Conservation (phyloP, 2,888 invertebrate species). For the Rotaria macrura region DNA sequence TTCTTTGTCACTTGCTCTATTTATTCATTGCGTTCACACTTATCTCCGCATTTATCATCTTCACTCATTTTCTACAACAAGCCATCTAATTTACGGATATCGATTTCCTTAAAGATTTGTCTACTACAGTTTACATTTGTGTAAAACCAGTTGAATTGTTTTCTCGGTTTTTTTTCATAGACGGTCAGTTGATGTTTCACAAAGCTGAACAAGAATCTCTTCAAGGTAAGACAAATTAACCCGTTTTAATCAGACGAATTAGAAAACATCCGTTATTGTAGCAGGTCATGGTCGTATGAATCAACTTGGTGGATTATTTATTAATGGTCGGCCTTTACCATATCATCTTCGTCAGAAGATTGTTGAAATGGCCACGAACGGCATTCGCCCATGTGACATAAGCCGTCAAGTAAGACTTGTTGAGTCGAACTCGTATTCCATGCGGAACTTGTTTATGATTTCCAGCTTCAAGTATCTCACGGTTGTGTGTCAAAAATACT, state of each 20-base stretch:
- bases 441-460: neutral
- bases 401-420: constrained; percentile 63
- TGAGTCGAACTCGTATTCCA: neutral
- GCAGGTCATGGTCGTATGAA: constrained; percentile 71
- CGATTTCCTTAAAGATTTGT: neutral
- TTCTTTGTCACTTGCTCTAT: neutral
- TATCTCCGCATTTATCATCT: neutral
- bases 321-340: constrained; percentile 91
- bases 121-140: neutral
- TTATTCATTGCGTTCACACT: neutral
- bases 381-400: constrained; percentile 86
- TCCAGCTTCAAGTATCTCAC: neutral
- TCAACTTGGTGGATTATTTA: constrained; percentile 90
- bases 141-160: too few relatives aligned
- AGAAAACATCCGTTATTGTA: too few relatives aligned
- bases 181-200: neutral
- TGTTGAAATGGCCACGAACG: constrained; percentile 86
- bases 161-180: too few relatives aligned
- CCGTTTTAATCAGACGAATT: too few relatives aligned
- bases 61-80: neutral
- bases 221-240: neutral
- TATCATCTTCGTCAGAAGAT: constrained; percentile 86
- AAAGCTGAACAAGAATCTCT: neutral
- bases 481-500: neutral
- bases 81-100: neutral